Percentiles rank a stretch among this genome's conserved stretches.
Conservation (phyloP, 2,888 invertebrate genomes). For the Steinernema scapterisci region DNA sequence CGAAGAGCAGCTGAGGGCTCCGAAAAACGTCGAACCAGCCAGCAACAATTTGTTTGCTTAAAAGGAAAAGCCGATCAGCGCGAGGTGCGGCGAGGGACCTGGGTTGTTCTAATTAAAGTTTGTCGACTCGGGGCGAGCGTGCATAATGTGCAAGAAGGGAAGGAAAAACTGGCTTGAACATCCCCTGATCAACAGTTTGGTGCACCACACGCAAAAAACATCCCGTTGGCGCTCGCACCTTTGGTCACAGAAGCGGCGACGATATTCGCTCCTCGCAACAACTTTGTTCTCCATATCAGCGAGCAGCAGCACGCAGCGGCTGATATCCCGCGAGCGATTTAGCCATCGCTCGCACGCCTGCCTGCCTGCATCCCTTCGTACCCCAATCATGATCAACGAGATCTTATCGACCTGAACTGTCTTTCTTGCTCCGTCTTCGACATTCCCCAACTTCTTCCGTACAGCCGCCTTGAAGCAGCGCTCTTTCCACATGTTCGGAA, state of each 20-base stretch:
- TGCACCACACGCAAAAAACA: background rate
- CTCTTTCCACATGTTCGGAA: constrained; percentile 10
- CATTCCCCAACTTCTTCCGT: constrained; percentile 26
- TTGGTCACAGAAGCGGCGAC: background rate
- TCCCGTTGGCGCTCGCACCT: background rate
- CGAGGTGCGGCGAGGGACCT: background rate
- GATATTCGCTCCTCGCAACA: background rate
- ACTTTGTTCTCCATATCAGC: background rate
- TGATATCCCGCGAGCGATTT: constrained; percentile 3
- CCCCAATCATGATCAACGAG: constrained; percentile 4
- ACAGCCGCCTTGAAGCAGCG: background rate
- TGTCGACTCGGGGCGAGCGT: background rate
- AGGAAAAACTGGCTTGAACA: constrained; percentile 21
- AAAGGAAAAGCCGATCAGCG: background rate
- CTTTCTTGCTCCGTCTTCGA: constrained; percentile 9
- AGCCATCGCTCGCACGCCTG: background rate
- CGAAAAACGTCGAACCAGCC: background rate
- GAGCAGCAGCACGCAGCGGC: background rate
- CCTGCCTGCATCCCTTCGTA: constrained; percentile 11
- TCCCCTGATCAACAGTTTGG: background rate
- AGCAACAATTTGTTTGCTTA: background rate
- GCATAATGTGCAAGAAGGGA: background rate
- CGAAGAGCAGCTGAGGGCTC: background rate
- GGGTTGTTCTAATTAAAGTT: background rate
- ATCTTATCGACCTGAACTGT: constrained; percentile 22